Evolutionary conservation across 2,797 vertebrate species (phyloP), one percentile per base, ranked within the genome.

Genomic region (Eulemur coronatus): DNA sequence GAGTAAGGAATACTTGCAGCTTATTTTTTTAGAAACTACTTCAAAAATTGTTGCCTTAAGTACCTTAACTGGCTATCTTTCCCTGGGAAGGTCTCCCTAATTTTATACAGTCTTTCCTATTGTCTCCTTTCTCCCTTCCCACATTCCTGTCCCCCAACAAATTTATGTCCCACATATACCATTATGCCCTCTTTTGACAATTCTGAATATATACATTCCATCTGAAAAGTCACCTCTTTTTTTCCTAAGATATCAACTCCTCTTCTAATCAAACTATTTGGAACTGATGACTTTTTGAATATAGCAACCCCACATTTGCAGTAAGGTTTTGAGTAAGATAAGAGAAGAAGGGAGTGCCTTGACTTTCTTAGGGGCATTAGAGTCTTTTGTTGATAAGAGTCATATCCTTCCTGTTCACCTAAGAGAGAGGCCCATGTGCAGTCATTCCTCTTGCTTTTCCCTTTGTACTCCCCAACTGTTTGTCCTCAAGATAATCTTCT

Each of bases 11-110:
- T 87, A 73, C 7, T 84, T 90, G 46, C 0, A 67, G 33, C 38
- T 65, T n/a, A 69, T n/a, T 75, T 57, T 57, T 89, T 96, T 92
- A 61, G n/a, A 89, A 63, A 92, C 35, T 52, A 52, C 17, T 96
- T 93, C 17, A 33, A 90, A 96, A 85, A 78, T 79, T 92, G 38
- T 70, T 75, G 28, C 6, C 28, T 69, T 46, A 52, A 67, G 41
- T 26, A 67, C 59, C 24, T 59, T 38, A 67, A 69, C 11, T 80
- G 50, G 28, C 2, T 43, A 22, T 78, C 50, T 95, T 95, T 88
- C 73, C 48, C 18, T 38, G 33, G 8, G 24, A 38, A 89, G 22
- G 46, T 1, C 59, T 50, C 43, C 57, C 5, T 87, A 73, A 76
- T 78, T 79, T 20, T 55, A 35, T 43, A 22, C 13, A 61, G 14